Evolutionary conservation across 2,888 invertebrate genomes (phyloP), one percentile per base, ranked within the genome.

Genomic region (Drosophila yooni): DNA sequence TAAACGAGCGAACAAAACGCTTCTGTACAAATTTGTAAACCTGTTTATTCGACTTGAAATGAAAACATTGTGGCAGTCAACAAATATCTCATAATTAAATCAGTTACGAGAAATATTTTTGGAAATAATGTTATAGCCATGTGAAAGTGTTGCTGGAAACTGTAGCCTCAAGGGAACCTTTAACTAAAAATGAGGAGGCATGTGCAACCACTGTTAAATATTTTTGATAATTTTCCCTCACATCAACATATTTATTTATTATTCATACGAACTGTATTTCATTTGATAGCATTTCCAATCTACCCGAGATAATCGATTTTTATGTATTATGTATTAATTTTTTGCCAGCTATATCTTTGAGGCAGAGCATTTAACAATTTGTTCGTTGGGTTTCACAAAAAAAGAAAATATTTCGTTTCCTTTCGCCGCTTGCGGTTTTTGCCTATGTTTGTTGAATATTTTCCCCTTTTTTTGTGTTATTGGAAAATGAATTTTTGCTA

Each of bases 401-500:
- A 66, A 67, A 50, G 59, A 2, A 40, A 15, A 38, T 56, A 56
- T 61, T 68, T 77, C 21, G 33, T 40, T 64, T 18, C 46, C 50
- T 54, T 74, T 76, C 60, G 61, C 61, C 40, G 63, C 63, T 76
- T 78, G 81, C 62, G 81, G 78, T 75, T 87, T 83, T 25, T 71
- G 64, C 57, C 31, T 31, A 46, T 58, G 21, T 60, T 66, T 79
- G 60, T 65, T 59, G 10, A 54, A 65, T 77, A 53, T 70, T 74
- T 63, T 60, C 63, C n/a, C 31, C 18, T 10, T 50, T 72, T 67
- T 76, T 70, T 59, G 13, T 73, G 70, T 74, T 79, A 81, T 85
- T 85, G 81, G 65, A 70, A 88, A 81, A 79, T 82, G 70, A 72
- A 73, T 65, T 83, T 88, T 64, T 60, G 58, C 36, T 58, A 63